These are phyloP conservation scores for Conus ventricosus DNA, from an alignment of 1,140 invertebrate genomes.

Conservation along the genomic window DNA sequence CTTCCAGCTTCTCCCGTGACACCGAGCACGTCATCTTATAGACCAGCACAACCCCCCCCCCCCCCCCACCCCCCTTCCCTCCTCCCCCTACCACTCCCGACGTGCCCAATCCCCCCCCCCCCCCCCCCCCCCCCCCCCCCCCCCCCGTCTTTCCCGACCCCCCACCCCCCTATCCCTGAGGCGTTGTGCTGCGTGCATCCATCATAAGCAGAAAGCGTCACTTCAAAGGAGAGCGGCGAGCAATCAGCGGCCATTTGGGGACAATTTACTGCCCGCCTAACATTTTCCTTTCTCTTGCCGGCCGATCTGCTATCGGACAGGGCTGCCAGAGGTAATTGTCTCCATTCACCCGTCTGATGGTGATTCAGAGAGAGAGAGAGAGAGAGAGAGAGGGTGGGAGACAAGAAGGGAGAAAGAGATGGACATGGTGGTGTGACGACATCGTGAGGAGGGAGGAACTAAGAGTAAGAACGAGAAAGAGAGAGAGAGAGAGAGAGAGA, in stretches of 20 bases:
- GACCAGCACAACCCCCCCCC: neutral
- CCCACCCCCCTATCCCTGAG: neutral
- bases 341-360: neutral
- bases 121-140: no score
- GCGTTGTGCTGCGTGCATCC: neutral
- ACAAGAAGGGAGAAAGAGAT: neutral
- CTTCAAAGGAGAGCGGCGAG: neutral
- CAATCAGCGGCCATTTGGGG: neutral
- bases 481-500: neutral
- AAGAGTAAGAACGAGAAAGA: no score
- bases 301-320: neutral
- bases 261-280: neutral
- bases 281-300: neutral
- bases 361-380: neutral
- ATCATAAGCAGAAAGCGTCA: constrained; percentile 7
- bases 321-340: neutral
- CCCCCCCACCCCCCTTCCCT: neutral
- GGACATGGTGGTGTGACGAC: neutral
- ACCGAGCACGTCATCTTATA: no score
- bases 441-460: no score
- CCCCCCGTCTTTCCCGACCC: no score
- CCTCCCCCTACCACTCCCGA: no score
- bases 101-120: no score
- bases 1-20: no score
- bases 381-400: neutral